Evolutionary conservation across 2,113 vertebrate species (phyloP).

Genomic region (Eolophus roseicapilla): DNA sequence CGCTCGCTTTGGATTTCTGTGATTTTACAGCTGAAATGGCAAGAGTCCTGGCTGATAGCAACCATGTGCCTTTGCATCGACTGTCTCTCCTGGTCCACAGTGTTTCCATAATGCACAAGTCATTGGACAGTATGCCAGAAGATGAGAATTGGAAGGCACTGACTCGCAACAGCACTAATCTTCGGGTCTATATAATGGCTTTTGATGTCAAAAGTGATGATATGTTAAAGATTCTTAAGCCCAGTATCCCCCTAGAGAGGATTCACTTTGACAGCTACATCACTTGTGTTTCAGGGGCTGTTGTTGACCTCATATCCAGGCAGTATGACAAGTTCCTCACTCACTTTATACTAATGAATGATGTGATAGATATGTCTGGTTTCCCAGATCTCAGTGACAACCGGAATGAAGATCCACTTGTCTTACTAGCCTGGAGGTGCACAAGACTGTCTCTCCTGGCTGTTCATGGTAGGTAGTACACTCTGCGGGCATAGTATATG

Average conservation of each 20-base stretch:
- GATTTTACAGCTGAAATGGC: conserved; percentile 95
- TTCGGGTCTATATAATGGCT: conserved; percentile 96
- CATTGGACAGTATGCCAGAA: conserved; percentile 87
- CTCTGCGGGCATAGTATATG: neutral
- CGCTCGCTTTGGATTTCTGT: conserved; percentile 94
- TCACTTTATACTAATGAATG: conserved; percentile 95
- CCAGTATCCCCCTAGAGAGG: conserved; percentile 94
- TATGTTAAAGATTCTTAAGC: conserved; percentile 94
- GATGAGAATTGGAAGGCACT: conserved; percentile 96
- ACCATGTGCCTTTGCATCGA: conserved; percentile 91
- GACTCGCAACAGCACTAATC: conserved; percentile 88
- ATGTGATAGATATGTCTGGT: conserved; percentile 86
- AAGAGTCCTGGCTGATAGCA: conserved; percentile 86
- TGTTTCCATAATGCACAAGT: conserved; percentile 88
- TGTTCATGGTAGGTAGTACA: conserved; percentile 80
- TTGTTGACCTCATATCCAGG: conserved; percentile 94
- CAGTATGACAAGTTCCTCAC: conserved; percentile 98
- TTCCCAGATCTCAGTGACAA: conserved; percentile 96
- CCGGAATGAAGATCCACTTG: conserved; percentile 95
- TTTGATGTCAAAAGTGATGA: conserved; percentile 93
- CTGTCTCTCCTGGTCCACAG: conserved; percentile 94
- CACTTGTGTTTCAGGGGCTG: conserved; percentile 87
- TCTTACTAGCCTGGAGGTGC: conserved; percentile 95
- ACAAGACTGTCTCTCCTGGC: conserved; percentile 90
- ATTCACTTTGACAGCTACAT: conserved; percentile 97